Evolutionary conservation across 2,797 vertebrate species (phyloP).

Genomic region (Malacoraja senta): DNA sequence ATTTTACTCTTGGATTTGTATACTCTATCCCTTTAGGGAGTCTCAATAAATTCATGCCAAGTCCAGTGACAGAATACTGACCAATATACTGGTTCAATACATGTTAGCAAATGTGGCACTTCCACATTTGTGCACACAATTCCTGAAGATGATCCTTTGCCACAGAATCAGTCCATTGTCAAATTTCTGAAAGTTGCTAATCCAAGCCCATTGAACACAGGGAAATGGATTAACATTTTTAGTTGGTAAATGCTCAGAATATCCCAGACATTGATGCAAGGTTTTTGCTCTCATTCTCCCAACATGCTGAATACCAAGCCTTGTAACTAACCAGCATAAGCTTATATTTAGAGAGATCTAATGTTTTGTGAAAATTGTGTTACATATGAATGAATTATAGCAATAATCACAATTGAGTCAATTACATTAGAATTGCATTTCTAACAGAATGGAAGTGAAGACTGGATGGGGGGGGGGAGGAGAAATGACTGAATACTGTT

Average conservation of each 20-base stretch:
- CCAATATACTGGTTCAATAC: too few relatives aligned
- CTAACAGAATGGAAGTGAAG: neutral
- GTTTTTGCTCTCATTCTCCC: neutral
- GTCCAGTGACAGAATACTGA: too few relatives aligned
- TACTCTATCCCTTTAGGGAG: too few relatives aligned
- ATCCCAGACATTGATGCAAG: neutral
- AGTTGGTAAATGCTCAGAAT: neutral
- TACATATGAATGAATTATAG: neutral
- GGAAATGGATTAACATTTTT: neutral
- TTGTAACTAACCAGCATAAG: neutral
- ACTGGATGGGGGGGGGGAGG: neutral
- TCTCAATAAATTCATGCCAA: too few relatives aligned
- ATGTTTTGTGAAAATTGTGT: neutral
- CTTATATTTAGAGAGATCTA: neutral
- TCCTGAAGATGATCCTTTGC: too few relatives aligned
- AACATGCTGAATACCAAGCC: neutral
- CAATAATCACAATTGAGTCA: neutral
- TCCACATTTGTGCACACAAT: too few relatives aligned
- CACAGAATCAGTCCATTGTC: too few relatives aligned
- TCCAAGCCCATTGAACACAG: neutral
- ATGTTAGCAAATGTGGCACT: too few relatives aligned
- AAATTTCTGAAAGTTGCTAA: neutral
- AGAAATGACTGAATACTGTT: neutral
- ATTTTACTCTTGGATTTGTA: too few relatives aligned
- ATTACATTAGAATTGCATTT: neutral